Evolutionary conservation across 2,888 invertebrate genomes (phyloP).

Genomic region (Stictocephala bisonia): DNA sequence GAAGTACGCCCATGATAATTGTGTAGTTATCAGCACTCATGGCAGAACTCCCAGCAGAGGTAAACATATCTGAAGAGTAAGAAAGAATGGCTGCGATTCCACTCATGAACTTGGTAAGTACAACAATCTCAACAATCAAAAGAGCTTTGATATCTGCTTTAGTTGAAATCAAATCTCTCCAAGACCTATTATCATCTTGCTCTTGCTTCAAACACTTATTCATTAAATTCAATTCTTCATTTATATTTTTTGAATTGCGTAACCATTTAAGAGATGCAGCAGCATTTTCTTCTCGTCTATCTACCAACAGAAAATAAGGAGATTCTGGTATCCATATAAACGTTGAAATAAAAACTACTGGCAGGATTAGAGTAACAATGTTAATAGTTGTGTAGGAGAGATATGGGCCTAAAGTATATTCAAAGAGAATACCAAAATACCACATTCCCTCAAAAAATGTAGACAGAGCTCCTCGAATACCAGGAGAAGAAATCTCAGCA

Average conservation of each 20-base stretch:
- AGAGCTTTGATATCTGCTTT: constrained; percentile 51
- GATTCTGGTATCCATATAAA: constrained; percentile 73
- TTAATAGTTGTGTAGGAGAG: constrained; percentile 63
- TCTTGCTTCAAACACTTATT: constrained; percentile 46
- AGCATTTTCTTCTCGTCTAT: constrained; percentile 66
- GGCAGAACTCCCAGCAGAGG: constrained; percentile 33
- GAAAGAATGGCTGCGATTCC: constrained; percentile 53
- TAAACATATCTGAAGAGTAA: constrained; percentile 53
- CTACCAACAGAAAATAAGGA: constrained; percentile 71
- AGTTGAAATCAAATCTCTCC: constrained; percentile 47
- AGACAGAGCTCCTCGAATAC: constrained; percentile 56
- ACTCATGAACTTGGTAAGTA: constrained; percentile 52
- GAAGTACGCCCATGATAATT: constrained; percentile 51
- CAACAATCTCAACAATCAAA: constrained; percentile 51
- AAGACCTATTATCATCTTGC: constrained; percentile 27
- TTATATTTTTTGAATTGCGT: constrained; percentile 42
- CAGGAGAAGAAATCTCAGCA: constrained; percentile 57
- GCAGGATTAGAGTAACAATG: constrained; percentile 66
- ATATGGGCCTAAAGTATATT: constrained; percentile 54
- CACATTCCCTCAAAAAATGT: constrained; percentile 58
- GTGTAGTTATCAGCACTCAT: constrained; percentile 41
- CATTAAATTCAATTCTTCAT: constrained; percentile 50
- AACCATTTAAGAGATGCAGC: constrained; percentile 57
- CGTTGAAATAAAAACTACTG: constrained; percentile 66
- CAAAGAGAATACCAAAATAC: constrained; percentile 54